Evolutionary conservation across 2,797 vertebrate species (phyloP).

Genomic region (Cryptoprocta ferox): DNA sequence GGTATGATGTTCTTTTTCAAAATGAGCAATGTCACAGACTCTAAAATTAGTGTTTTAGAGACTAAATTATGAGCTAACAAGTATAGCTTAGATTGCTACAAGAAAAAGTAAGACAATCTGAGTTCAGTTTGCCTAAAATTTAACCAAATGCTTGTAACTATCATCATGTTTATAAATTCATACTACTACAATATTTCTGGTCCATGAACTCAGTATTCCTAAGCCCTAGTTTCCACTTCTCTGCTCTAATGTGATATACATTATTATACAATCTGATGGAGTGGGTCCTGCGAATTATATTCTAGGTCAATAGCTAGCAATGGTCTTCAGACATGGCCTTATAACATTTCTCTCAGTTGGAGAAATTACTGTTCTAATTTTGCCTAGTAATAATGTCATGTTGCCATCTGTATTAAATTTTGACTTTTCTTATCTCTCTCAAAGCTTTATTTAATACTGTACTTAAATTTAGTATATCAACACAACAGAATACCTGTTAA

Average conservation of each 20-base stretch:
- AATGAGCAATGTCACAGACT: background rate
- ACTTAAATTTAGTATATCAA: background rate
- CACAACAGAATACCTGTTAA: background rate
- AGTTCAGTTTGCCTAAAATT: background rate
- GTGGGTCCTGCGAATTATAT: background rate
- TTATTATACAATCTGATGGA: background rate
- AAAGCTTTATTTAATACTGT: background rate
- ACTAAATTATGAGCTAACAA: background rate
- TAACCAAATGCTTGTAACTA: background rate
- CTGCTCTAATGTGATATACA: background rate
- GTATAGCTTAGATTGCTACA: background rate
- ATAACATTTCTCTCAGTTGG: background rate
- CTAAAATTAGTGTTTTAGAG: background rate
- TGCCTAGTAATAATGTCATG: background rate
- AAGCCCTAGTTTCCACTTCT: background rate
- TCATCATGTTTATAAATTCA: background rate
- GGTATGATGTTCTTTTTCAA: background rate
- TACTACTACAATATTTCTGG: background rate
- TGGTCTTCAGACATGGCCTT: background rate
- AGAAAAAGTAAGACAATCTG: background rate
- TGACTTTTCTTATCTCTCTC: constrained; percentile 1
- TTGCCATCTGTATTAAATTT: background rate
- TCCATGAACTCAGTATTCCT: background rate
- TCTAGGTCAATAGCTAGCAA: background rate
- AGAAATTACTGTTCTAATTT: background rate